These are phyloP conservation scores for Cyprinus carpio DNA, from an alignment of 2,113 vertebrate genomes.

Conservation along the genomic window DNA sequence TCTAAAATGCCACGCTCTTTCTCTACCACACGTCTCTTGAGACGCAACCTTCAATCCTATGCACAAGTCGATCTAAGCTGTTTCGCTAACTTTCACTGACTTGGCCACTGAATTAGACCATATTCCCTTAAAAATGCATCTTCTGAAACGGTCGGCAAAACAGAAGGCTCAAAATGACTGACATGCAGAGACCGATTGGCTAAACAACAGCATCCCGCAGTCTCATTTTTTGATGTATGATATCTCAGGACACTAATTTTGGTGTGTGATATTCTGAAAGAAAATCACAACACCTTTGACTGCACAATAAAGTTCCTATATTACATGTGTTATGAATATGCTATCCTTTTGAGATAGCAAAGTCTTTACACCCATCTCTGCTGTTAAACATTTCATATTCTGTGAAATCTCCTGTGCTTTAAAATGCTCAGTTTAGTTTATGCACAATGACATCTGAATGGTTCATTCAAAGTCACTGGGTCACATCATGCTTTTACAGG, in stretches of 20 bases:
- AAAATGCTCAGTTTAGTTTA: background rate
- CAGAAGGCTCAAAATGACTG: background rate
- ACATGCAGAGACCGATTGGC: background rate
- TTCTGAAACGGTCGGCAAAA: background rate
- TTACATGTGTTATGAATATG: background rate
- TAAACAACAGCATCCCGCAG: background rate
- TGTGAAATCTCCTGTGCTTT: background rate
- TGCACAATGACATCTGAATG: background rate
- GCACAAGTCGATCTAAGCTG: background rate
- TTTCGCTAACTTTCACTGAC: background rate
- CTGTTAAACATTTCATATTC: background rate
- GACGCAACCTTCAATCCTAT: background rate
- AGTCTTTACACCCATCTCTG: background rate
- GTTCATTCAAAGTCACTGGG: background rate
- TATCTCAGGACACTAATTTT: background rate
- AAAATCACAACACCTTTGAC: background rate
- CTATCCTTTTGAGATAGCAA: background rate
- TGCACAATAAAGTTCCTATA: background rate
- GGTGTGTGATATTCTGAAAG: background rate
- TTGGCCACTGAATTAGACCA: background rate
- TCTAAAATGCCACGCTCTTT: conserved; percentile 32
- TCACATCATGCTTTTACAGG: background rate
- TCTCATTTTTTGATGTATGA: conserved; percentile 1
- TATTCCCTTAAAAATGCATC: background rate
- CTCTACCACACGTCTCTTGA: background rate